phyloP scores from a whole-genome alignment of 2,797 vertebrate genomes.

The Gadopsis bispinosus region DNA sequence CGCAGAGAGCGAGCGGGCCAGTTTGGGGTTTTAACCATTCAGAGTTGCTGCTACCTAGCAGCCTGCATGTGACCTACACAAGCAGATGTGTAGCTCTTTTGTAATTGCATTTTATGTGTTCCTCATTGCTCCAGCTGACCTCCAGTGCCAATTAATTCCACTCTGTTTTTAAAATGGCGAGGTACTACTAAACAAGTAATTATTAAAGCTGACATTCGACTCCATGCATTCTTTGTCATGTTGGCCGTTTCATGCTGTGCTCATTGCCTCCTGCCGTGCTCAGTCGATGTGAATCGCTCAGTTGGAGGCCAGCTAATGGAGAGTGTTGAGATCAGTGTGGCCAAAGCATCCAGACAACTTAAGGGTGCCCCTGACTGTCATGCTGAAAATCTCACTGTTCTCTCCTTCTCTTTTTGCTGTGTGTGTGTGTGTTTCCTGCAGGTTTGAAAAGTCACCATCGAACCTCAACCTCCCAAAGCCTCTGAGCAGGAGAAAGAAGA shows the following conservation, averaged over 20 bases:
- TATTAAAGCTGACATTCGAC: conserved; percentile 47
- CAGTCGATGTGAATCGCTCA: conserved; percentile 59
- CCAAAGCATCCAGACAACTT: conserved; percentile 42
- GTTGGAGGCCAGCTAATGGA: conserved; percentile 56
- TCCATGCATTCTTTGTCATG: conserved; percentile 40
- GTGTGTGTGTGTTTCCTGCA: conserved; percentile 39
- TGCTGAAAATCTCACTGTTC: conserved; percentile 62
- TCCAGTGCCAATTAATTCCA: conserved; percentile 48
- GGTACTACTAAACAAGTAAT: conserved; percentile 34
- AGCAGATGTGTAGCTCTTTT: conserved; percentile 30
- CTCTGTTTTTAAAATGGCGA: conserved; percentile 11
- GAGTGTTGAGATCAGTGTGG: conserved; percentile 50
- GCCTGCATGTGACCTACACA: conserved; percentile 29
- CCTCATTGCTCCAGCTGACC: conserved; percentile 30
- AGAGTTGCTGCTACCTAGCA: conserved; percentile 7
- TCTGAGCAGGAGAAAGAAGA: conserved; percentile 69
- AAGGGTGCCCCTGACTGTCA: conserved; percentile 46
- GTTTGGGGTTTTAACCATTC: conserved; percentile 24
- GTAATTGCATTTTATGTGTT: conserved; percentile 56
- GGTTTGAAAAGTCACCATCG: conserved; percentile 74
- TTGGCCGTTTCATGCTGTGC: conserved; percentile 43
- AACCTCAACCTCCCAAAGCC: conserved; percentile 67
- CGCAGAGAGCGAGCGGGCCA: not conserved
- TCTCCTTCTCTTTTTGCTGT: conserved; percentile 50
- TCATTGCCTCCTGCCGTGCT: conserved; percentile 47